Evolutionary conservation across 2,888 invertebrate genomes (phyloP).

Genomic region (Tiliacea citrago): DNA sequence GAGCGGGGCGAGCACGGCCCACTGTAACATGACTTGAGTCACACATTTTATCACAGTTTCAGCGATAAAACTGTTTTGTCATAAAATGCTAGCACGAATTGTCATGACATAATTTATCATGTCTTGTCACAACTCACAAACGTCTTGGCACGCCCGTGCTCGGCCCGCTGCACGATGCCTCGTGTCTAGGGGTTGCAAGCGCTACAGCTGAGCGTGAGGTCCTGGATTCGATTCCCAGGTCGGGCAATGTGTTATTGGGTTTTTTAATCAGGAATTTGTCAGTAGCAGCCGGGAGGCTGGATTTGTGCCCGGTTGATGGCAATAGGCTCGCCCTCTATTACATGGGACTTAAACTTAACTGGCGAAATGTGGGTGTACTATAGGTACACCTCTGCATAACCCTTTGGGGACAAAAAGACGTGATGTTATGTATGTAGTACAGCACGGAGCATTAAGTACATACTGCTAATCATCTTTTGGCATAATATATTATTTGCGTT

Average conservation of each 20-base stretch:
- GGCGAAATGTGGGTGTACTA: neutral
- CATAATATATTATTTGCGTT: neutral
- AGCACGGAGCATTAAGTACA: neutral
- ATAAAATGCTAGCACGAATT: no score
- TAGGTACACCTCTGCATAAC: neutral
- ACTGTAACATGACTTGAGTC: no score
- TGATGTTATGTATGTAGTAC: neutral
- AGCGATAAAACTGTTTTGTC: no score
- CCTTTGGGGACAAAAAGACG: neutral
- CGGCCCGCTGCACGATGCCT: no score
- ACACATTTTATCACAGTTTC: no score
- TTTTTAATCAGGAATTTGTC: neutral
- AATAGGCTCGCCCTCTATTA: neutral
- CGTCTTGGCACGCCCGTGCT: no score
- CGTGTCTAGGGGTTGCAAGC: neutral
- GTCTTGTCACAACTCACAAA: no score
- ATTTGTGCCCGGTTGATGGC: neutral
- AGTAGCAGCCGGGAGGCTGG: neutral
- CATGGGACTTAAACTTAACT: neutral
- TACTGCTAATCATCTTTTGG: neutral
- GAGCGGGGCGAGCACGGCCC: no score
- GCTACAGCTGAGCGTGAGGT: neutral
- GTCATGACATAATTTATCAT: no score
- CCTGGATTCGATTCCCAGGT: neutral
- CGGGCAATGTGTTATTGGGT: neutral